Evolutionary conservation across 2,888 invertebrate species (phyloP).

Genomic region (Ophioninae sp.): DNA sequence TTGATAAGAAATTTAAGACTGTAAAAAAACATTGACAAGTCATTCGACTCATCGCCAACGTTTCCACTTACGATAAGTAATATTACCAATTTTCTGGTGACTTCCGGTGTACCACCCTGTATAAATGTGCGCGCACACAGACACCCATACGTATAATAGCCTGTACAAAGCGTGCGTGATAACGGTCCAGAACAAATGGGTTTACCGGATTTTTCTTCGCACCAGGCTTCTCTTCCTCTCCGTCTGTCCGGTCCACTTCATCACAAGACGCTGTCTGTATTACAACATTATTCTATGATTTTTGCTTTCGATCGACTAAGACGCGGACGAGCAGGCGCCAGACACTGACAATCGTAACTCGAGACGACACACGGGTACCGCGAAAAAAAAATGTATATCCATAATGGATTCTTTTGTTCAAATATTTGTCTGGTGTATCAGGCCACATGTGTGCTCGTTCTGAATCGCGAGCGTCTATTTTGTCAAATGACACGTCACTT

Average conservation of each 20-base stretch:
- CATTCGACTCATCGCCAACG: too few species aligned
- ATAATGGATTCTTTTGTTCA: not conserved
- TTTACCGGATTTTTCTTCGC: slow-evolving; percentile 50
- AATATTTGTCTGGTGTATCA: not conserved
- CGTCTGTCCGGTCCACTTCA: not conserved
- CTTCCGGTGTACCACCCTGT: too few species aligned
- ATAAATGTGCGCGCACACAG: slow-evolving; percentile 10
- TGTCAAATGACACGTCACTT: not conserved
- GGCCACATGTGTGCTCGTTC: not conserved
- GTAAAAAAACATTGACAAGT: too few species aligned
- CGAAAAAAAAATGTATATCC: not conserved
- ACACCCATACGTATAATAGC: not conserved
- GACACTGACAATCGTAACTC: slow-evolving; percentile 23
- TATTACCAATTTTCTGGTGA: too few species aligned
- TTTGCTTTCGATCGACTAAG: not conserved
- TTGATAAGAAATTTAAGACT: too few species aligned
- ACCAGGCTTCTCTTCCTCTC: slow-evolving; percentile 18
- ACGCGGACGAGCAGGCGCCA: slow-evolving; percentile 6
- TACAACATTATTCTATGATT: slow-evolving; percentile 7
- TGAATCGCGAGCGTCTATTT: not conserved
- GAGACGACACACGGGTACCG: not conserved
- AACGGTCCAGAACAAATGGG: slow-evolving; percentile 62
- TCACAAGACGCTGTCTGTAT: slow-evolving; percentile 3
- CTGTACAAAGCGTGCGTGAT: slow-evolving; percentile 31
- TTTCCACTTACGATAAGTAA: too few species aligned